phyloP scores from a whole-genome alignment of 2,888 invertebrate species.

The Suillia variegata region DNA sequence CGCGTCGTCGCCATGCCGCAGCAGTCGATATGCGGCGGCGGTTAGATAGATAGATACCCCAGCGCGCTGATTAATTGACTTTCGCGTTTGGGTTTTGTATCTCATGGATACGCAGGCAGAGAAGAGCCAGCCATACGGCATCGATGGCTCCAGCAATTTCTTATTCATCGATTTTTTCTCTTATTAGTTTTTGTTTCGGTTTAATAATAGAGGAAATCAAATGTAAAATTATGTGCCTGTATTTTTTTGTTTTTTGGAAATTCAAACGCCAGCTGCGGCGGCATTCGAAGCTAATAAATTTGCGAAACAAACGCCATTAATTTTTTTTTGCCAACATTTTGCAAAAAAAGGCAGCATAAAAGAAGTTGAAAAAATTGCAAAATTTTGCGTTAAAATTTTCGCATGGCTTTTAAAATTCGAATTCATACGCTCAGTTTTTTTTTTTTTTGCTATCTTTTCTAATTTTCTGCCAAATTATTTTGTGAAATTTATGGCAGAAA shows the following conservation, averaged over 20 bases:
- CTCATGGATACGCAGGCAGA: background rate
- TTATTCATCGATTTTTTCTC: too few species aligned
- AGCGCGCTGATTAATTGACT: slow-evolving; percentile 38
- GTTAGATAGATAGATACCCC: slow-evolving; percentile 25
- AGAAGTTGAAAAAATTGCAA: too few species aligned
- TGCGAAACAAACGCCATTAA: slow-evolving; percentile 26
- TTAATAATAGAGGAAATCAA: slow-evolving; percentile 48
- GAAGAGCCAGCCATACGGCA: too few species aligned
- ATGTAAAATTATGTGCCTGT: slow-evolving; percentile 47
- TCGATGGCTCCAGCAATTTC: too few species aligned
- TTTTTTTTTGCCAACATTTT: slow-evolving; percentile 19
- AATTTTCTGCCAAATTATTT: too few species aligned
- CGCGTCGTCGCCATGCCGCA: too few species aligned
- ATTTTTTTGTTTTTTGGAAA: background rate
- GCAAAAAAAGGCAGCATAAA: too few species aligned
- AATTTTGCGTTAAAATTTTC: background rate
- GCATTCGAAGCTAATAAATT: slow-evolving; percentile 11
- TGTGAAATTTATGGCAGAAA: too few species aligned
- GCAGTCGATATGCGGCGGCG: background rate
- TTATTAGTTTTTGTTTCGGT: background rate
- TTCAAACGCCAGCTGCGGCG: slow-evolving; percentile 29
- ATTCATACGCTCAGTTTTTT: background rate
- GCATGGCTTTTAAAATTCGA: background rate
- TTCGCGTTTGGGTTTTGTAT: slow-evolving; percentile 18
- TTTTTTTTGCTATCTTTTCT: background rate